Conservation (phyloP, 92 coral and sea anemone genomes). For the Siderastrea radians region DNA sequence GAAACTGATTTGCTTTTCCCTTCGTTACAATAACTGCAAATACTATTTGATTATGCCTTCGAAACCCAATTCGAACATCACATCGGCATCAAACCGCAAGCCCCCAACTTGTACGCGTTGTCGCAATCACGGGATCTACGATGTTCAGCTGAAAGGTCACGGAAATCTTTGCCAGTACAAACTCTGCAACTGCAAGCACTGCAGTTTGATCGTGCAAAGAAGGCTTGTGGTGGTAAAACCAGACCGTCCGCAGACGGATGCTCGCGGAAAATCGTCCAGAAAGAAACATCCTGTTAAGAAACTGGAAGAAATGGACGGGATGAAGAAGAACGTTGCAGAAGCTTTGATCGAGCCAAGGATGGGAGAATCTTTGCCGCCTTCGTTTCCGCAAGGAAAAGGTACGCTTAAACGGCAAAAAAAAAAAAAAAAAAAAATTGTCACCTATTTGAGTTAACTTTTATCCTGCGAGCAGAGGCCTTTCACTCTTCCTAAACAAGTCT, state of each 20-base stretch:
- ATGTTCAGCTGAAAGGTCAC: conserved; percentile 67
- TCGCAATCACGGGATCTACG: conserved; percentile 57
- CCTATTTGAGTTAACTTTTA: background rate
- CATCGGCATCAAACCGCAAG: conserved; percentile 16
- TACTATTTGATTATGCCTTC: background rate
- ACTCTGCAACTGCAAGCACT: conserved; percentile 41
- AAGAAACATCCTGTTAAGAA: conserved; percentile 9
- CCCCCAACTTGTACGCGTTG: conserved; percentile 68
- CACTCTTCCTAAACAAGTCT: background rate
- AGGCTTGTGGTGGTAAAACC: conserved; percentile 8
- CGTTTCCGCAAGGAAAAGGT: conserved; percentile 11
- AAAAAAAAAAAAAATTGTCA: background rate
- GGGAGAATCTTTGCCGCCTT: background rate
- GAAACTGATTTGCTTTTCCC: background rate
- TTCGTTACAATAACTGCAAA: background rate
- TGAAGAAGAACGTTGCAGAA: background rate
- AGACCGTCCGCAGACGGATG: background rate
- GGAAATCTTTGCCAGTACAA: conserved; percentile 51
- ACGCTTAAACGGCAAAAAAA: background rate
- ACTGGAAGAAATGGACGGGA: background rate
- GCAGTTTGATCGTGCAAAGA: conserved; percentile 60
- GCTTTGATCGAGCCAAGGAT: background rate
- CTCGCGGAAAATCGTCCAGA: background rate
- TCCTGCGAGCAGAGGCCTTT: no score
- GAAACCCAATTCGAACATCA: conserved; percentile 3